phyloP scores from a whole-genome alignment of 2,113 vertebrate species.

The Corythaeola cristata region DNA sequence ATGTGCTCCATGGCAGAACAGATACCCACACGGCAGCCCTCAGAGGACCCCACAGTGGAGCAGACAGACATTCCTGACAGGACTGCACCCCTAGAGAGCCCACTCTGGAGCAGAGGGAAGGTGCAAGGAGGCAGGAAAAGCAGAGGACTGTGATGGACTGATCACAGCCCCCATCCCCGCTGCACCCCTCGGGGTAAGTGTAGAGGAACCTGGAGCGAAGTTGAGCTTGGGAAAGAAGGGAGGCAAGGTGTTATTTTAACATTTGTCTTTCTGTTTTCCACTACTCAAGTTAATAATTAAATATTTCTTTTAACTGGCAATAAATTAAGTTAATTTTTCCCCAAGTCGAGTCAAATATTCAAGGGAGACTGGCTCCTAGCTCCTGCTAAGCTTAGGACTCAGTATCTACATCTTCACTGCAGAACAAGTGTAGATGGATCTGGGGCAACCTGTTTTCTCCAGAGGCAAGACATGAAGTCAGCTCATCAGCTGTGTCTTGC shows the following conservation, averaged over 20 bases:
- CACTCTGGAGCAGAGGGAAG: not conserved
- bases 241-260: not conserved
- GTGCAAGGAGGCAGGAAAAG: not conserved
- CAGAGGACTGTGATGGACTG: not conserved
- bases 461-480: not conserved
- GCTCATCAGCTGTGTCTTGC: not conserved
- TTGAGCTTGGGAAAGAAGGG: accelerated
- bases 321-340: not conserved
- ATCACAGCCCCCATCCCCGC: accelerated
- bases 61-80: not conserved
- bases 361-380: not conserved
- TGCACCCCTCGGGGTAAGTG: accelerated
- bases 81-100: not conserved
- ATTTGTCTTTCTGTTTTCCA: not conserved
- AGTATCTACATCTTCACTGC: not conserved
- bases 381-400: not conserved
- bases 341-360: not conserved
- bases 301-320: not conserved
- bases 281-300: not conserved
- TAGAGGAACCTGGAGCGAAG: not conserved
- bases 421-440: not conserved
- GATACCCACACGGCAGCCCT: not conserved
- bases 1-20: not conserved
- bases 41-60: not conserved
- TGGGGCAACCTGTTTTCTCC: not conserved